phyloP scores from a whole-genome alignment of 2,113 vertebrate species.

The Epinephelus lanceolatus region DNA sequence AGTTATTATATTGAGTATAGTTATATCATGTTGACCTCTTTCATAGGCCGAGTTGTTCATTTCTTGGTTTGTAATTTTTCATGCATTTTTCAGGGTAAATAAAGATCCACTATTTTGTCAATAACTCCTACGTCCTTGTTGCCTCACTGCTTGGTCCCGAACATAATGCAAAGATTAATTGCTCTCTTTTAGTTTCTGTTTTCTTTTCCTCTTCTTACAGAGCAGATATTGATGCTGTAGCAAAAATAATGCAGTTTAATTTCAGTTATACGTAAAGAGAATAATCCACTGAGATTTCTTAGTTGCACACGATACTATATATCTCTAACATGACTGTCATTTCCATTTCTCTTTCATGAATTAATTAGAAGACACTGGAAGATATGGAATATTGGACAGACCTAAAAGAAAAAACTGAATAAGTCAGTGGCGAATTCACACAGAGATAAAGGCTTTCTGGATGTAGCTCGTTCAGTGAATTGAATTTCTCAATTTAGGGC shows the following conservation, averaged over 20 bases:
- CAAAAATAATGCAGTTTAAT: not conserved
- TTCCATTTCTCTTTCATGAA: slow-evolving; percentile 44
- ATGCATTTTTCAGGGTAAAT: no score
- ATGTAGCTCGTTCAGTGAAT: slow-evolving; percentile 18
- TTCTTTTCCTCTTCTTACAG: not conserved
- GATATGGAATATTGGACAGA: slow-evolving; percentile 28
- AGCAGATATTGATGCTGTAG: not conserved
- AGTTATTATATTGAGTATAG: no score
- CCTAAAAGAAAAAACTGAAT: slow-evolving; percentile 37
- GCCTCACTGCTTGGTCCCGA: no score
- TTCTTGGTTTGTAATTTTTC: no score
- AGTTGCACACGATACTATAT: not conserved
- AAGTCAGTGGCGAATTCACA: slow-evolving; percentile 50
- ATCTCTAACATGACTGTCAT: slow-evolving; percentile 25
- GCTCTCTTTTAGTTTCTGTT: not conserved
- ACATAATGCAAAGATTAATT: not conserved
- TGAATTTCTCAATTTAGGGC: slow-evolving; percentile 35
- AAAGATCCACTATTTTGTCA: no score
- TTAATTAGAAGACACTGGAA: slow-evolving; percentile 33
- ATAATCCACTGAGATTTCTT: not conserved
- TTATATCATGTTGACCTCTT: no score
- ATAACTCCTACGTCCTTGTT: no score
- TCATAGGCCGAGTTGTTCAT: no score
- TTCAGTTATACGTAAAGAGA: not conserved
- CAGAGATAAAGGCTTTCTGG: slow-evolving; percentile 53